Evolutionary conservation across 2,113 vertebrate genomes (phyloP).

Genomic region (Microcebus ravelobensis): DNA sequence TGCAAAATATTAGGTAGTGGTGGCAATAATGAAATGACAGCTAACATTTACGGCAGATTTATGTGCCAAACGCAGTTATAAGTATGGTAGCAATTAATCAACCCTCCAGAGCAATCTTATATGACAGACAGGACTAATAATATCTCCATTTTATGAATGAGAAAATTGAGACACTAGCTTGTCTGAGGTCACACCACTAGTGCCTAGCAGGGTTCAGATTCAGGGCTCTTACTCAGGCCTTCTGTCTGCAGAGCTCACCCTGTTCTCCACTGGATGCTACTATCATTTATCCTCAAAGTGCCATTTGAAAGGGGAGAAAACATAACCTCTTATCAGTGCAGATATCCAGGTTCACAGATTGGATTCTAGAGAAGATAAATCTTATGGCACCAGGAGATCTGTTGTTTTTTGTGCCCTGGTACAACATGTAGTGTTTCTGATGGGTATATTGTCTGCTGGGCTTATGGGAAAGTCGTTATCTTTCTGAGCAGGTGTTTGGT

Average conservation of each 20-base stretch:
- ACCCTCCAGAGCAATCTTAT: not conserved
- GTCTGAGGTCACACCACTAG: not conserved
- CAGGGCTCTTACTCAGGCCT: not conserved
- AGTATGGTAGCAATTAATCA: not conserved
- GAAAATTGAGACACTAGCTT: not conserved
- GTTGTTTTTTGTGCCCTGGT: not conserved
- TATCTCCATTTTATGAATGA: not conserved
- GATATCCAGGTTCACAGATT: not conserved
- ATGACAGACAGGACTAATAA: not conserved
- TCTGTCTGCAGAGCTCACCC: not conserved
- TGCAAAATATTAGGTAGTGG: not conserved
- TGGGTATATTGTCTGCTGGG: not conserved
- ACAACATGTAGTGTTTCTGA: not conserved
- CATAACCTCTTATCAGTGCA: not conserved
- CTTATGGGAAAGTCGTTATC: not conserved
- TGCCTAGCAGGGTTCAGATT: not conserved
- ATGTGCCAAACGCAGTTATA: not conserved
- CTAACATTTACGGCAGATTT: not conserved
- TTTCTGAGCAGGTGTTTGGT: not conserved
- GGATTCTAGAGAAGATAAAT: slow-evolving; percentile 1
- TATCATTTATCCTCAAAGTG: not conserved
- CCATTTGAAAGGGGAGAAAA: not conserved
- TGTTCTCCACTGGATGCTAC: not conserved
- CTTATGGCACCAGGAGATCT: not conserved
- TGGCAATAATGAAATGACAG: not conserved